Evolutionary conservation across 2,113 vertebrate species (phyloP), one percentile per base, ranked within the genome.

Genomic region (Calidris pugnax): DNA sequence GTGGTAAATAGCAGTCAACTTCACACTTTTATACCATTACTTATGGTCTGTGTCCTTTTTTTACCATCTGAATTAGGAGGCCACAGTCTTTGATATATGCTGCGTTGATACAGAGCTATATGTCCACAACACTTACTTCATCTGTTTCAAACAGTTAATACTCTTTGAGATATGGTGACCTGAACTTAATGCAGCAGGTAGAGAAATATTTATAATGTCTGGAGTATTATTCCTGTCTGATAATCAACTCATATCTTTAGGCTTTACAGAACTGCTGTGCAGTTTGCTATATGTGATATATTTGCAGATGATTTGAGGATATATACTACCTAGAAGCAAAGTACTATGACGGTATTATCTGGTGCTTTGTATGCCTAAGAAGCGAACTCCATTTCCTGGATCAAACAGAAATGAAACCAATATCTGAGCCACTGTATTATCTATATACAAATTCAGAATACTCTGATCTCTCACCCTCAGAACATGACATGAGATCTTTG

Each of bases 321-420:
- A 85, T 71, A 79, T 73, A 43, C 48, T 76, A 63, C 87, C 84
- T 67, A 85, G 89, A 69, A 95, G 81, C 87, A 87, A 89, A 85
- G 50, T 72, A 39, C 74, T 92, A 10, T 74, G 90, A 59, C 0
- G 5, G 74, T 41, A 89, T 96, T 93, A 97, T 89, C 77, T 4
- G 4, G 47, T 91, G 67, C 60, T 97, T 90, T 92, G 51, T 84
- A 66, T 59, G 66, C 64, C 68, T 87, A 66, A 91, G 74, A 87
- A 95, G 66, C 0, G 0, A 95, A 95, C 88, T 94, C 92, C 81
- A 91, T 95, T 96, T 87, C 87, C 81, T 85, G 95, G 41, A 87
- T 97, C 89, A 89, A 57, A 66, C 73, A 95, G 89, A 95, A 97
- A 95, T 95, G 69, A 93, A 95, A 87, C 90, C 84, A 85, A 39